Base-by-base conservation (phyloP, 1,140 invertebrate genomes). In the Odontomachus brunneus region DNA sequence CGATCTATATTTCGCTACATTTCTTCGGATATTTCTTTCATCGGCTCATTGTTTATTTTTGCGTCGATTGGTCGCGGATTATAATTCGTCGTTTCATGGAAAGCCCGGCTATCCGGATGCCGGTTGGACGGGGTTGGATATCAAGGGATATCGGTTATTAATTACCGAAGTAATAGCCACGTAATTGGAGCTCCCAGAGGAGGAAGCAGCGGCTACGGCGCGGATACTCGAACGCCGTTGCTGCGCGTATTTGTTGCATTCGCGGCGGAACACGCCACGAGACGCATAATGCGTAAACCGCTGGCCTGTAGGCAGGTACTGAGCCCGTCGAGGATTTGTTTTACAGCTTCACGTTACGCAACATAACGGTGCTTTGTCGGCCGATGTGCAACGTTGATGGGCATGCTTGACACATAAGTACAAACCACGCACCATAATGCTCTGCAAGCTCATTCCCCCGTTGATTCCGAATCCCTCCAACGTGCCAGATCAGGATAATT, bases 101-200 rank as follows among this genome's bases (percentile, higher is more conserved):
- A 87, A 87, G 87, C 67, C 76, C 26, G 76, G 66, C 53, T 85
- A 88, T 76, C 86, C 85, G 82, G 72, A 83, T 73, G 53, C 75
- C 76, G 66, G 60, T 53, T 57, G 82, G 55, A 71, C 51, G 69
- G 67, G 69, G 62, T 60, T 81, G 87, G 65, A 88, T 88, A 88
- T 88, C 87, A 80, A 84, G 73, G 82, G 65, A 71, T 83, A 86
- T 86, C 82, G 85, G 87, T 89, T 89, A 89, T 89, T 89, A 89
- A 89, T 90, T 89, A 90, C 83, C 86, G 75, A 89, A 86, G 84
- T 89, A 90, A 90, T 89, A 83, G 82, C 88, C 84, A 55, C 73
- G 84, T 90, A 90, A 90, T 90, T 89, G 83, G 85, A 65, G 67
- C 65, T 66, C 88, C 80, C 84, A 38, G 38, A 44, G 12, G 80